These are phyloP conservation scores for Formicarius rufipectus DNA, from an alignment of 2,113 vertebrate genomes.

Conservation along the genomic window DNA sequence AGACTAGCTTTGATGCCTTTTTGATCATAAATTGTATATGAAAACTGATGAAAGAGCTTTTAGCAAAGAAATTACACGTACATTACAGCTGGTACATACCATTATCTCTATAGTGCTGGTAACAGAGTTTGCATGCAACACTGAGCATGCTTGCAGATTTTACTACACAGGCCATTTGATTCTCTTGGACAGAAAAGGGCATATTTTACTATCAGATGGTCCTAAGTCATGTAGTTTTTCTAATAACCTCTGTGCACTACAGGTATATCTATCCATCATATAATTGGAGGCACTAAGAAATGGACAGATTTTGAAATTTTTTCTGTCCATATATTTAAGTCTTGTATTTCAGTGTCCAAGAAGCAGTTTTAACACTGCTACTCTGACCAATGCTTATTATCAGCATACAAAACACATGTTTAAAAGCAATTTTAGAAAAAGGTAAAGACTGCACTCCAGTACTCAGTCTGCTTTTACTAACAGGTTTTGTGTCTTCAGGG, in stretches of 20 bases:
- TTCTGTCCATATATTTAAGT: neutral
- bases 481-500: neutral
- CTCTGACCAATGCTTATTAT: neutral
- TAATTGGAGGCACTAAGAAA: neutral
- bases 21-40: neutral
- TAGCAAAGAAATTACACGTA: rapidly evolving
- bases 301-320: neutral
- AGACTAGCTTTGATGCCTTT: neutral
- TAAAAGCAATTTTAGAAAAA: neutral
- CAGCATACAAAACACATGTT: neutral
- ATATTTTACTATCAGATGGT: neutral
- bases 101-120: rapidly evolving
- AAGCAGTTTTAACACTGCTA: neutral
- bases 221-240: neutral
- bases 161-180: neutral
- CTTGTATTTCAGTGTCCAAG: neutral
- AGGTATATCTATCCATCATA: neutral
- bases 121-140: neutral
- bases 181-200: neutral
- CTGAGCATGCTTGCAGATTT: neutral
- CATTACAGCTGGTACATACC: neutral
- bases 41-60: neutral
- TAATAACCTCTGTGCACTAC: neutral
- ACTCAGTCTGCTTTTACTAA: neutral
- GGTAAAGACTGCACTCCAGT: neutral